Evolutionary conservation across 2,113 vertebrate species (phyloP).

Genomic region (Brachyhypopomus occidentalis): DNA sequence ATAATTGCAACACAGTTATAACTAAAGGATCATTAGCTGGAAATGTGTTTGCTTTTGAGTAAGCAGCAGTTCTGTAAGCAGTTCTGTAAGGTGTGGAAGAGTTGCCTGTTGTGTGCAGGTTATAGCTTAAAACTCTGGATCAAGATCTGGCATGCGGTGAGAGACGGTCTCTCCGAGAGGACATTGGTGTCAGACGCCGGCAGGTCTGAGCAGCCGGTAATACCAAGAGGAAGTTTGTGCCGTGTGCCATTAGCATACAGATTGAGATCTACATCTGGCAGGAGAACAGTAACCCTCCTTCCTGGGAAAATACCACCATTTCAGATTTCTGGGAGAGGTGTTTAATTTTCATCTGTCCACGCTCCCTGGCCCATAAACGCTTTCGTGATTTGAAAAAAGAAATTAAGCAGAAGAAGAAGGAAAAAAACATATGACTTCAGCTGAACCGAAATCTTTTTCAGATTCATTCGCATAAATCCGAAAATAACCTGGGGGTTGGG

Average conservation of each 20-base stretch:
- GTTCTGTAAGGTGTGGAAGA: too few species aligned
- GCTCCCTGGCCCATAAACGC: neutral
- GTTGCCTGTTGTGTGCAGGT: neutral
- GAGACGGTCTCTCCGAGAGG: neutral
- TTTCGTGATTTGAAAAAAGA: neutral
- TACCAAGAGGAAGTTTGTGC: neutral
- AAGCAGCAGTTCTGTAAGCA: too few species aligned
- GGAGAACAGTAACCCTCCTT: neutral
- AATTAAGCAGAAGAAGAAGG: neutral
- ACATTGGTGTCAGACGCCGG: neutral
- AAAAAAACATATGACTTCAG: neutral
- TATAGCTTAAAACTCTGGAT: neutral
- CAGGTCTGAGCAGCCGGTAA: neutral
- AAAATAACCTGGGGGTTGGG: neutral
- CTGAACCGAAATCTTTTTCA: neutral
- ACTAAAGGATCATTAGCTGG: too few species aligned
- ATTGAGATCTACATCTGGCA: slow-evolving; percentile 8
- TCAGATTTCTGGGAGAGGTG: slow-evolving; percentile 6
- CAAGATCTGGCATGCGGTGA: neutral
- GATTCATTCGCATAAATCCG: slow-evolving; percentile 4
- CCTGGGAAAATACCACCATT: neutral
- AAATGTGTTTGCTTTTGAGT: too few species aligned
- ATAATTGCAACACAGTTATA: too few species aligned
- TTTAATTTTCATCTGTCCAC: slow-evolving; percentile 2
- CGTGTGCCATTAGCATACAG: neutral